Evolutionary conservation across 2,113 vertebrate genomes (phyloP).

Genomic region (Ginglymostoma cirratum): DNA sequence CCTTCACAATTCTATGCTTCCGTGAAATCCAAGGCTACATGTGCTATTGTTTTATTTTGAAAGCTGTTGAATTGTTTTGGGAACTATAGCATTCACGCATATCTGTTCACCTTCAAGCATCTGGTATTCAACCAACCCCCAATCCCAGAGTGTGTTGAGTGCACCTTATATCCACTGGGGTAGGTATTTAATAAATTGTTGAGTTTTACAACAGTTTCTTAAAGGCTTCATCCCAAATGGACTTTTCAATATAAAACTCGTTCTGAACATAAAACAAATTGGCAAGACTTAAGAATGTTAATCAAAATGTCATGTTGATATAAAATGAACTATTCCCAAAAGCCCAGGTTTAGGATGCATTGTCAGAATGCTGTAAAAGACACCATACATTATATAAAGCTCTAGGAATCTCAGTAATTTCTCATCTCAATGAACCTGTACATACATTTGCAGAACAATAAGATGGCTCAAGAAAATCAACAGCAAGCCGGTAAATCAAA

Average conservation of each 20-base stretch:
- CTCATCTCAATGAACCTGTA: background rate
- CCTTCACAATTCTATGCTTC: too few species aligned
- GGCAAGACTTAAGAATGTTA: background rate
- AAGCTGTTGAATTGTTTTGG: too few species aligned
- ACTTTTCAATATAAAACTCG: background rate
- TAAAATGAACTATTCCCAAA: background rate
- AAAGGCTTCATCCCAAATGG: background rate
- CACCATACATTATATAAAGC: background rate
- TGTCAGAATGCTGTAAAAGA: background rate
- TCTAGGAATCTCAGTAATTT: background rate
- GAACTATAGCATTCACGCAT: background rate
- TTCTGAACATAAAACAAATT: background rate
- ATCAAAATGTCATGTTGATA: background rate
- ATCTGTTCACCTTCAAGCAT: background rate
- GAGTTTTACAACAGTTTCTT: background rate
- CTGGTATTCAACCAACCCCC: background rate
- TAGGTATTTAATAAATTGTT: background rate
- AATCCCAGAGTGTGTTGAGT: background rate
- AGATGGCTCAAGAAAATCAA: background rate
- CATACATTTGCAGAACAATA: background rate
- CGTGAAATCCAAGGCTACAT: too few species aligned
- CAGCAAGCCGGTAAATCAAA: background rate
- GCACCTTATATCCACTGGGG: background rate
- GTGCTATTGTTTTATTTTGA: too few species aligned
- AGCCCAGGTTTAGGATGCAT: background rate